A percentile compares a stretch with the other conserved stretches of the same genome.
phyloP scores from a whole-genome alignment of 2,888 invertebrate genomes.

The Ormyrus thymus region DNA sequence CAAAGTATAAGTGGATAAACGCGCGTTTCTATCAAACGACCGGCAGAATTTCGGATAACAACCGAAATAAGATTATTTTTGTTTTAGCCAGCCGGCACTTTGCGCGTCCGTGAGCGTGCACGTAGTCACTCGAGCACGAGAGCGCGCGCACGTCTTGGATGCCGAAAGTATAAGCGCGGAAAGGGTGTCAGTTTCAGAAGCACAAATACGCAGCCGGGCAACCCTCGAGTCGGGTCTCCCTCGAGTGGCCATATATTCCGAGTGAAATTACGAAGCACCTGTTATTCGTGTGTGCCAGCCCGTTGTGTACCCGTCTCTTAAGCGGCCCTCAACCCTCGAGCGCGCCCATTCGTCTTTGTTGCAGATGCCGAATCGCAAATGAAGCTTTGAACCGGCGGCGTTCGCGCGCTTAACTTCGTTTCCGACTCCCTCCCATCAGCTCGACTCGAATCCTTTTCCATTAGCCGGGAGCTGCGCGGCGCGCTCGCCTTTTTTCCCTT shows the following conservation, averaged over 20 bases:
- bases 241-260: slow-evolving; percentile 28
- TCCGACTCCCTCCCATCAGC: background rate
- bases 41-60: no score
- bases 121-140: no score
- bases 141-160: no score
- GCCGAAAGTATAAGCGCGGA: no score
- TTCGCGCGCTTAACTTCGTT: slow-evolving; percentile 36
- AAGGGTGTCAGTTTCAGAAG: no score
- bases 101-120: no score
- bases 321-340: slow-evolving; percentile 51
- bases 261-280: slow-evolving; percentile 48
- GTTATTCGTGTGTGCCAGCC: slow-evolving; percentile 17
- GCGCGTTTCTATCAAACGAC: no score
- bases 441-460: slow-evolving; percentile 41
- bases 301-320: slow-evolving; percentile 22
- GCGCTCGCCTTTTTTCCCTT: background rate
- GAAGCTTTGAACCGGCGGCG: slow-evolving; percentile 50
- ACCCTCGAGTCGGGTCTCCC: background rate
- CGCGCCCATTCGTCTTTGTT: slow-evolving; percentile 33
- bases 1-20: background rate
- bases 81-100: no score
- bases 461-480: no score
- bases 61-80: no score
- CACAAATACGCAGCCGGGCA: no score
- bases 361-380: slow-evolving; percentile 51